Conservation (phyloP, 2,797 vertebrate species). For the Bradypus variegatus region DNA sequence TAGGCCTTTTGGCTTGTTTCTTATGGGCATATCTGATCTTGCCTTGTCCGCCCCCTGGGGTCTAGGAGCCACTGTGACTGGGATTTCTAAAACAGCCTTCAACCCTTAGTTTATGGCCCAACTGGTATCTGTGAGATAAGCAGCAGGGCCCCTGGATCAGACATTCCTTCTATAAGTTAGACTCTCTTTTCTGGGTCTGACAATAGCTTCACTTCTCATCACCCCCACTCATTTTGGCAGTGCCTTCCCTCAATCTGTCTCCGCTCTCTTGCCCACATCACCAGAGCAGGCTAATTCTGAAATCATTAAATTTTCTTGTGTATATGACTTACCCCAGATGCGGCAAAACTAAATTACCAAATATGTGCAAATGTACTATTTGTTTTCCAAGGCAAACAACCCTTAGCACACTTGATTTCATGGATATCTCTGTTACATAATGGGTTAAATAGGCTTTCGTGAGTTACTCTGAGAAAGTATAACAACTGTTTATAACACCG, state of each 20-base stretch:
- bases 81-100: too few relatives aligned
- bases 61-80: too few relatives aligned
- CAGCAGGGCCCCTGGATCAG: too few relatives aligned
- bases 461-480: neutral
- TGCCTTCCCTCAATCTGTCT: neutral
- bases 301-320: slow-evolving; percentile 4
- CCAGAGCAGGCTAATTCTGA: slow-evolving; percentile 6
- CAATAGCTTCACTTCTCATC: neutral
- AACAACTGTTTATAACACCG: slow-evolving; percentile 1
- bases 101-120: too few relatives aligned
- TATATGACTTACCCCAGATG: neutral
- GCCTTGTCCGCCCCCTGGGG: too few relatives aligned
- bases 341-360: slow-evolving; percentile 32
- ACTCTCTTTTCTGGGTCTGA: too few relatives aligned
- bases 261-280: neutral
- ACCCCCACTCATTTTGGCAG: neutral
- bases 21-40: too few relatives aligned
- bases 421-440: neutral
- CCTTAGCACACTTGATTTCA: slow-evolving; percentile 34
- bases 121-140: too few relatives aligned
- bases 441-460: slow-evolving; percentile 10
- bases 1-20: too few relatives aligned
- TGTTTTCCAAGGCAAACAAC: slow-evolving; percentile 29
- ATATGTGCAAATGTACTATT: neutral
- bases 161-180: too few relatives aligned